Percentiles rank a stretch among this genome's conserved stretches.
Conservation (phyloP, 2,888 invertebrate species). For the Chalcosyrphus nemorum region DNA sequence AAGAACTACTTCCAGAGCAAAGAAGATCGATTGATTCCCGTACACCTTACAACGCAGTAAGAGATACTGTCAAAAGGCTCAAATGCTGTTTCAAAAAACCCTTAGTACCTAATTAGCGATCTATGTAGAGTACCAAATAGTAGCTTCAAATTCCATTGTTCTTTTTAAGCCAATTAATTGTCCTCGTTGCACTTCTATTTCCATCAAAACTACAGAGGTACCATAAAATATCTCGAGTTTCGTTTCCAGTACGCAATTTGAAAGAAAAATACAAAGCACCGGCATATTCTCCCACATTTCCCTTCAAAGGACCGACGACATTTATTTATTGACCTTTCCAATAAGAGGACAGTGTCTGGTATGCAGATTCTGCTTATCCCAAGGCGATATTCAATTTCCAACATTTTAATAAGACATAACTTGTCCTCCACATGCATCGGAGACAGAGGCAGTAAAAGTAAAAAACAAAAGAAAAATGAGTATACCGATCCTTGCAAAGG, state of each 20-base stretch:
- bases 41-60: too few species aligned
- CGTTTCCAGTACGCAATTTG: too few species aligned
- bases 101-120: too few species aligned
- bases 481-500: not conserved
- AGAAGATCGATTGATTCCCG: too few species aligned
- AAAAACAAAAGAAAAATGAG: not conserved
- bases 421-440: slow-evolving; percentile 43
- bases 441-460: too few species aligned
- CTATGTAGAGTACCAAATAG: too few species aligned
- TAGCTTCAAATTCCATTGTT: too few species aligned
- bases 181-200: too few species aligned
- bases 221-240: not conserved
- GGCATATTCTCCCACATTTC: not conserved
- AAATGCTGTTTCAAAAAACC: too few species aligned
- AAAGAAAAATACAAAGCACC: not conserved
- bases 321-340: not conserved
- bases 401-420: slow-evolving; percentile 36
- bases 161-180: too few species aligned
- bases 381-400: slow-evolving; percentile 4
- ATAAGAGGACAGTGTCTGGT: not conserved
- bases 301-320: not conserved
- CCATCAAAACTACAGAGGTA: not conserved
- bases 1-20: too few species aligned
- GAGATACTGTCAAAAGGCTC: too few species aligned
- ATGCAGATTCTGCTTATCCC: not conserved